phyloP scores from a whole-genome alignment of 1,140 invertebrate species.

The Anagrus nilaparvatae region DNA sequence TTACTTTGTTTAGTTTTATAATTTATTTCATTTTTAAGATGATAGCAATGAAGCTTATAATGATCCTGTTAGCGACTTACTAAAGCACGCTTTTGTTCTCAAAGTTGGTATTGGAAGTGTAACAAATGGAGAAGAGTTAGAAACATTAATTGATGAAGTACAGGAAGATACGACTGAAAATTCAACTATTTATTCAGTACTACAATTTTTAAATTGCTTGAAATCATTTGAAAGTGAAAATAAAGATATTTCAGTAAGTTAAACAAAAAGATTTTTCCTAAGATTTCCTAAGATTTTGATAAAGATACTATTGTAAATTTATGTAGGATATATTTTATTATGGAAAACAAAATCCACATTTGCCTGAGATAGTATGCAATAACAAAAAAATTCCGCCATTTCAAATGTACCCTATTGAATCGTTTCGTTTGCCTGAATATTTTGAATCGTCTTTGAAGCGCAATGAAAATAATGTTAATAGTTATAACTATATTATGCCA shows the following conservation, averaged over 20 bases:
- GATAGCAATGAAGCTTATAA: slow-evolving; percentile 10
- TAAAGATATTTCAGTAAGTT: slow-evolving; percentile 19
- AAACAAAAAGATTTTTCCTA: neutral
- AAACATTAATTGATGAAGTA: slow-evolving; percentile 22
- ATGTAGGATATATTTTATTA: slow-evolving; percentile 33
- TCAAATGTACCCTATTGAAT: slow-evolving; percentile 32
- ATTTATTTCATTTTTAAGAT: slow-evolving; percentile 17
- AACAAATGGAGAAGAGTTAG: slow-evolving; percentile 25
- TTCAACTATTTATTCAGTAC: slow-evolving; percentile 17
- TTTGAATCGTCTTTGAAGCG: slow-evolving; percentile 26
- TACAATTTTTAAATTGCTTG: slow-evolving; percentile 29
- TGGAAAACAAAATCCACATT: slow-evolving; percentile 24
- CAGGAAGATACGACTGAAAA: slow-evolving; percentile 12
- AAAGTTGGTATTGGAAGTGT: slow-evolving; percentile 18
- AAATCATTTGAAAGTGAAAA: slow-evolving; percentile 22
- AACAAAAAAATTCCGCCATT: slow-evolving; percentile 22
- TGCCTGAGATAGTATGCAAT: slow-evolving; percentile 21
- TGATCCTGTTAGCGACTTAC: slow-evolving; percentile 32
- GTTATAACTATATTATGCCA: slow-evolving; percentile 11
- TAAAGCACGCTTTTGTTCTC: slow-evolving; percentile 31
- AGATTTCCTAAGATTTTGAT: neutral
- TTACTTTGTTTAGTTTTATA: slow-evolving; percentile 6
- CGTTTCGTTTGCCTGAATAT: slow-evolving; percentile 26
- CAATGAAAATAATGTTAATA: slow-evolving; percentile 11
- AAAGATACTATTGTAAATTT: slow-evolving; percentile 5